phyloP scores from a whole-genome alignment of 2,888 invertebrate species.

The Spisula solida region DNA sequence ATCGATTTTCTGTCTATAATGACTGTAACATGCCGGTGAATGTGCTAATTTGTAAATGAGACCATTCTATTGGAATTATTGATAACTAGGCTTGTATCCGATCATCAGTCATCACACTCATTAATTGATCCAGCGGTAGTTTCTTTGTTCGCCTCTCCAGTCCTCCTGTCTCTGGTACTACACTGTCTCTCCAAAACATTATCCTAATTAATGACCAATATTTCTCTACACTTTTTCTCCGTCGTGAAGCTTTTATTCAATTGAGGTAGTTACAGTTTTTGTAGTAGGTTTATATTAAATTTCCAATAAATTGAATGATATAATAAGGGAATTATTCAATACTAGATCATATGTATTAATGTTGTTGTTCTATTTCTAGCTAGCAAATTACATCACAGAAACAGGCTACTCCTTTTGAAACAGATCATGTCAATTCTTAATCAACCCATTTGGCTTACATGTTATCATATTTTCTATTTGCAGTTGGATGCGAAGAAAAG shows the following conservation, averaged over 20 bases:
- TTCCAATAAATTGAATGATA: no score
- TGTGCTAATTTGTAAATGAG: constrained; percentile 68
- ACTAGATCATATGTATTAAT: no score
- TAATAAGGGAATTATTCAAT: no score
- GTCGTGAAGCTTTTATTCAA: neutral
- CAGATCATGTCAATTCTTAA: no score
- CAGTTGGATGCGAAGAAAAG: constrained; percentile 99
- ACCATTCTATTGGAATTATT: constrained; percentile 45
- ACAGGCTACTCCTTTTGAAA: no score
- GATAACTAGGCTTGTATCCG: constrained; percentile 37
- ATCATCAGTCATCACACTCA: constrained; percentile 26
- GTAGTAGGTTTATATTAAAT: neutral
- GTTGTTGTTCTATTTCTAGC: no score
- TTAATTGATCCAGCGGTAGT: neutral
- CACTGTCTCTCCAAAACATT: constrained; percentile 14
- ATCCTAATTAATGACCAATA: constrained; percentile 8
- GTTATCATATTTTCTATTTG: constrained; percentile 87
- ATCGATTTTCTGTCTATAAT: constrained; percentile 54
- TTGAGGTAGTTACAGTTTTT: neutral
- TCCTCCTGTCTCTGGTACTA: neutral
- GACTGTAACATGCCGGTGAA: constrained; percentile 57
- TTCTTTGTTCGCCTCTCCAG: constrained; percentile 13
- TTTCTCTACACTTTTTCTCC: neutral
- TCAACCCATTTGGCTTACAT: no score
- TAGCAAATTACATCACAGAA: no score